phyloP scores from a whole-genome alignment of 2,113 vertebrate species.

The Pygathrix nemaeus region DNA sequence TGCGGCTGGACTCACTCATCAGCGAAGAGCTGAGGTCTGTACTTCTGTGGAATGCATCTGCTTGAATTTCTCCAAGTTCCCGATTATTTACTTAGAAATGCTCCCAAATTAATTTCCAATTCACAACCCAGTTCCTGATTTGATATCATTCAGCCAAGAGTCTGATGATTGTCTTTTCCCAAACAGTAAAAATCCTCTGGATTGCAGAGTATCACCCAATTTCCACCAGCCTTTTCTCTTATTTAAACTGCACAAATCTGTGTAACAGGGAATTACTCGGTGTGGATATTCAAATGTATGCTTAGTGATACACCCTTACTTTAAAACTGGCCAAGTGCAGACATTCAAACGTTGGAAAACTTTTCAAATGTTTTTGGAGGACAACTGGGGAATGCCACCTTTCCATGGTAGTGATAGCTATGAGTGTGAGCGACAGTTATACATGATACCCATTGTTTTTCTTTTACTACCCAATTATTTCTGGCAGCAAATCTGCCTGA shows the following conservation, averaged over 20 bases:
- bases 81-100: not conserved
- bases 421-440: not conserved
- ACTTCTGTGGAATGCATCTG: accelerated
- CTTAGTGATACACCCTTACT: not conserved
- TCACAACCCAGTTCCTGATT: not conserved
- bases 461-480: not conserved
- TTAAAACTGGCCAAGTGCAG: not conserved
- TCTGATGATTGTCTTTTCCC: not conserved
- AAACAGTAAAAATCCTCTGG: not conserved
- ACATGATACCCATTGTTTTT: not conserved
- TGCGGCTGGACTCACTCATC: accelerated
- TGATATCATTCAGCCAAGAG: not conserved
- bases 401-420: not conserved
- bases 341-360: not conserved
- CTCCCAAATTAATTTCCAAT: not conserved
- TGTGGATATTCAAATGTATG: not conserved
- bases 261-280: too few relatives aligned
- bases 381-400: accelerated
- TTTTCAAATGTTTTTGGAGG: not conserved
- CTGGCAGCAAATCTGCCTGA: not conserved
- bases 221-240: not conserved
- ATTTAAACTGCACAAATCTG: not conserved
- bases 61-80: not conserved
- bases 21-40: accelerated
- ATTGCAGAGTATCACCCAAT: accelerated